Evolutionary conservation across 2,113 vertebrate genomes (phyloP), one percentile per base, ranked within the genome.

Genomic region (Urocitellus parryii): DNA sequence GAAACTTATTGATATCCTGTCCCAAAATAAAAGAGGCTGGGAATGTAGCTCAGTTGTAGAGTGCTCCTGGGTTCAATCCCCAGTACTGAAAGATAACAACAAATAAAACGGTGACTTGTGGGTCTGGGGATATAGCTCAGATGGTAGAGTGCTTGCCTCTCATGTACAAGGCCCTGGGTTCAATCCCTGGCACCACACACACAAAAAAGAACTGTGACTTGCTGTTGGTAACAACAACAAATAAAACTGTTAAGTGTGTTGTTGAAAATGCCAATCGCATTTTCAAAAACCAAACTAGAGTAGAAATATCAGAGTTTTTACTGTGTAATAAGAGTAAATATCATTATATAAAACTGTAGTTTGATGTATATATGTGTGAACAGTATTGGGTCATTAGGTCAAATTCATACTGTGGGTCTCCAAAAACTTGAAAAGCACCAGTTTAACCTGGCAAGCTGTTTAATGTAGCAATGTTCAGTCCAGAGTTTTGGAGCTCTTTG

Each of bases 251-350:
- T 92, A 61, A 76, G n/a, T 92, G 16, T 92, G 14, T 85, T 90
- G 16, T 89, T 48, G 48, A 48, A 48, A 48, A 48, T 48, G 48
- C 48, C 48, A 48, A 48, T 48, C 11, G 67, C 51, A 92, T 87
- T 94, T 70, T n/a, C 37, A 94, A 93, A 85, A 91, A 58, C 39
- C 39, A 42, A 42, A 42, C 39, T 76, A 74, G 24, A 77, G n/a
- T 94, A 94, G 58, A 80, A 96, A 70, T 77, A 56, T 82, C 39
- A 65, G 48, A 37, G 12, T 88, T 32, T 58, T 34, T 94, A 83
- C 65, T 22, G 74, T 88, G 16, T 88, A 63, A 39, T 65, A 73
- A 93, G 29, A 37, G 82, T 48, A 76, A 85, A 68, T 82, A 77
- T n/a, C 39, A 42, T 88, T 88, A 85, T 17, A 17, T 88, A 61